Evolutionary conservation across 1,140 invertebrate species (phyloP).

Genomic region (Akabosia matsudoensis): DNA sequence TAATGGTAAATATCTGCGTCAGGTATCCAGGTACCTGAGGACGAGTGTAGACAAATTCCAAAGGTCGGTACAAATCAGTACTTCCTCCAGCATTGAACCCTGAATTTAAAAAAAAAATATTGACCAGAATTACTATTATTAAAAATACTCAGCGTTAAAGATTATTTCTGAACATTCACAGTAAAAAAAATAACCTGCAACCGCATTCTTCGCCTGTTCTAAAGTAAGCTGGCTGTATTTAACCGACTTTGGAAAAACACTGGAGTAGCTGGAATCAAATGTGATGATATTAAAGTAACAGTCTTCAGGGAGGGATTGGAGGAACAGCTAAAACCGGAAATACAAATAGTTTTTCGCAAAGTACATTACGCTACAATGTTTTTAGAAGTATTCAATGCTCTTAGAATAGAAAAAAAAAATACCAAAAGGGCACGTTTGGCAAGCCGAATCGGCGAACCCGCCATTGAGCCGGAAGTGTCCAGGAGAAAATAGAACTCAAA

Average conservation of each 20-base stretch:
- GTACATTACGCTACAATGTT: too few species aligned
- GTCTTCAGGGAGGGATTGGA: conserved; percentile 4
- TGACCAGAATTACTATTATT: not conserved
- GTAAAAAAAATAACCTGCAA: not conserved
- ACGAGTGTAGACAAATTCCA: not conserved
- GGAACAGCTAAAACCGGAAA: conserved; percentile 1
- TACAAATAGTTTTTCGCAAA: too few species aligned
- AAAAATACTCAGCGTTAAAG: too few species aligned
- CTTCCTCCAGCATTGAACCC: not conserved
- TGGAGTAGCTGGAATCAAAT: not conserved
- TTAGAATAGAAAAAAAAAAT: too few species aligned
- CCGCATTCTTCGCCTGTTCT: not conserved
- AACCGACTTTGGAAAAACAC: not conserved
- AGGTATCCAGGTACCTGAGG: conserved; percentile 13
- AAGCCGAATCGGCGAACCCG: not conserved
- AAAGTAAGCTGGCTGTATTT: not conserved
- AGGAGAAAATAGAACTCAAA: conserved; percentile 22
- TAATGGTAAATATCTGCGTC: conserved; percentile 13
- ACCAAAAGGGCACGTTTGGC: not conserved
- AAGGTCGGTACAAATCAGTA: not conserved
- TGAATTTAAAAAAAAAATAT: not conserved
- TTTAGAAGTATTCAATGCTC: not conserved
- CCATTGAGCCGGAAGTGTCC: conserved; percentile 14
- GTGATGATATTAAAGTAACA: conserved; percentile 20
- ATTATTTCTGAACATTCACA: too few species aligned